Base-by-base conservation (phyloP, 2,888 invertebrate genomes). In the Gari tellinella region DNA sequence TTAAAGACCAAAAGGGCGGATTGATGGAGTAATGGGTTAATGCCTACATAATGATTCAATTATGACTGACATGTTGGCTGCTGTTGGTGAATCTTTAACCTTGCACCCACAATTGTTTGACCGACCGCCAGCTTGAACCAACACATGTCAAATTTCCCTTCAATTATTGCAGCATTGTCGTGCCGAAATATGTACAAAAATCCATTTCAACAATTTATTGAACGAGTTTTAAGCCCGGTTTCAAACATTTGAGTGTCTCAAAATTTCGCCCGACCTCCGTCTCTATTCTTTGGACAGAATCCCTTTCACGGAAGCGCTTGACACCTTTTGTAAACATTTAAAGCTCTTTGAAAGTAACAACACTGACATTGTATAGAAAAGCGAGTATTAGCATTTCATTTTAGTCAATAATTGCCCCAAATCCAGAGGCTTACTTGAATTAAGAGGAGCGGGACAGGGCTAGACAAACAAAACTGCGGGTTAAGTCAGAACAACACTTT, bases 271-370 rank as follows among this genome's bases (percentile, higher is more conserved):
- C 62, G 45, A 53, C 63, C 69, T 63, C 26, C 62, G 23, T 40
- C 45, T 58, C 58, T 52, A 63, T 58, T 63, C 57, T 52, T 43
- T 14, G 26, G 26, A 31, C 31, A 15, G 62, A 52, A 31, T 31
- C 52, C 38, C 37, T 53, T 43, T 62, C 58, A 48, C 25, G n/a
- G 15, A 17, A 57, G 25, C 65, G 72, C 68, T 66, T 78, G 78
- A 78, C 78, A 78, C 78, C 74, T 78, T 76, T 78, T 78, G 78
- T 78, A 61, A 67, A 72, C 63, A 66, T 48, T 72, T 72, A 70
- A 60, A 58, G 56, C 64, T 52, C 31, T 31, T 31, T 31, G 31
- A 31, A 53, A 53, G 53, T 53, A 53, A 53, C 60, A 64, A 70
- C 64, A 53, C 17, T 17, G n/a, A 31, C 43, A 43, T 70, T 73